Conservation (phyloP, 1,140 invertebrate genomes). For the Drosophila serrata region DNA sequence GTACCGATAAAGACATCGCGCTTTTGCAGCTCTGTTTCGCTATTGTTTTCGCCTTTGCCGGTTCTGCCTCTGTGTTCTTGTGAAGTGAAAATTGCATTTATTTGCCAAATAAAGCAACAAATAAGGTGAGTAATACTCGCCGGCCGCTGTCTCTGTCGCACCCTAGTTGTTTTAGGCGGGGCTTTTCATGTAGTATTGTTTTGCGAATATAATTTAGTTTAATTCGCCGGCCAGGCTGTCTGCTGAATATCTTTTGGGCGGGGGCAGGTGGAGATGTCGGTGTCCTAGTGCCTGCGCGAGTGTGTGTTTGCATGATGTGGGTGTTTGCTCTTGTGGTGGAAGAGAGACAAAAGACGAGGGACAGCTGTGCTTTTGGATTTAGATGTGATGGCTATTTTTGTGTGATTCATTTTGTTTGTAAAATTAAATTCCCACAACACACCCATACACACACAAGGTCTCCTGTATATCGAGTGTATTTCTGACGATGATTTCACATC, state of each 20-base stretch:
- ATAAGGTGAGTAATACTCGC: constrained; percentile 24
- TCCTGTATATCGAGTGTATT: constrained; percentile 51
- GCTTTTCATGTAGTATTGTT: background rate
- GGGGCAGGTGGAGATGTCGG: constrained; percentile 10
- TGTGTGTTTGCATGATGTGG: constrained; percentile 36
- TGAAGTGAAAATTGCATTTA: constrained; percentile 15
- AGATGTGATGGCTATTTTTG: constrained; percentile 72
- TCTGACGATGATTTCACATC: constrained; percentile 75
- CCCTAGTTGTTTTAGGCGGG: background rate
- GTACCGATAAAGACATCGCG: background rate
- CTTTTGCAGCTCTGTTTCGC: constrained; percentile 11
- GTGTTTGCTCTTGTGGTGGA: constrained; percentile 36
- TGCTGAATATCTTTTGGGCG: constrained; percentile 3
- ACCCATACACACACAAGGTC: constrained; percentile 28
- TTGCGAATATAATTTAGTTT: constrained; percentile 5
- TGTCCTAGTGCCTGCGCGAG: constrained; percentile 1
- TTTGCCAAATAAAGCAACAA: constrained; percentile 12
- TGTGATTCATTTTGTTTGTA: constrained; percentile 81
- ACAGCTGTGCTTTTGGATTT: constrained; percentile 69
- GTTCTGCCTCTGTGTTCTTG: constrained; percentile 24
- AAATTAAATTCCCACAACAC: constrained; percentile 63
- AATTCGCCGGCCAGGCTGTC: constrained; percentile 31
- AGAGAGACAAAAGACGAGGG: constrained; percentile 52
- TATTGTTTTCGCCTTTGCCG: constrained; percentile 40
- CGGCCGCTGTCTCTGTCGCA: constrained; percentile 10